Base-by-base conservation (phyloP, 2,888 invertebrate species). In the Emmelina monodactyla region DNA sequence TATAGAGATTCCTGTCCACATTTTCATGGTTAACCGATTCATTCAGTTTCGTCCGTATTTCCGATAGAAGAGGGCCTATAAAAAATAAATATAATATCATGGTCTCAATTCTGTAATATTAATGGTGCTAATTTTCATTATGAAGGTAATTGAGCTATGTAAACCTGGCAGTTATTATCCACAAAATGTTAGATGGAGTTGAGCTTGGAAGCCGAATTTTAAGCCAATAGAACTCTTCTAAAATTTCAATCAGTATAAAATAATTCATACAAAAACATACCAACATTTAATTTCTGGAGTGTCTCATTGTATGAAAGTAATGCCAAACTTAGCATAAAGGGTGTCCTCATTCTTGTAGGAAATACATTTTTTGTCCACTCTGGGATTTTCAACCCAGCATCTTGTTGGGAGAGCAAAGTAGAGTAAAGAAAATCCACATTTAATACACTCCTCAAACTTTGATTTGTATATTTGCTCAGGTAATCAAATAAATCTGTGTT, bases 391-490 rank as follows among this genome's bases (percentile, higher is more conserved):
- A 91, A 69, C 7, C 87, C 87, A 0, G 78, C 75, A 39, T 89
- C 84, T 33, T 83, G 64, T 34, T 83, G 70, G 9, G 89, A 83
- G 53, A 85, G 82, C 4, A 92, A 62, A 0, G 86, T 88, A 53
- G 88, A 88, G 53, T 86, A 92, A 7, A 92, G 61, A 33, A 83
- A 83, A 59, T 92, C 91, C 2, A 90, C 84, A 16, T 85, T 82
- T n/a, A 85, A 59, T 3, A 91, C 79, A 43, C 80, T 86, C 5
- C 61, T 53, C 52, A 79, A 59, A 30, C 57, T 70, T 44, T 80
- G 69, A 37, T 79, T 80, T 6, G 78, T 72, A 37, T 80, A 55
- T 50, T 68, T 70, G 29, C 84, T 82, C 28, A 92, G 59, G 46
- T 86, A 81, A 28, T 83, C 69, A 54, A 86, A 89, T 16, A 92